These are phyloP conservation scores for Pseudochaenichthys georgianus DNA, from an alignment of 2,797 vertebrate species.

Conservation along the genomic window DNA sequence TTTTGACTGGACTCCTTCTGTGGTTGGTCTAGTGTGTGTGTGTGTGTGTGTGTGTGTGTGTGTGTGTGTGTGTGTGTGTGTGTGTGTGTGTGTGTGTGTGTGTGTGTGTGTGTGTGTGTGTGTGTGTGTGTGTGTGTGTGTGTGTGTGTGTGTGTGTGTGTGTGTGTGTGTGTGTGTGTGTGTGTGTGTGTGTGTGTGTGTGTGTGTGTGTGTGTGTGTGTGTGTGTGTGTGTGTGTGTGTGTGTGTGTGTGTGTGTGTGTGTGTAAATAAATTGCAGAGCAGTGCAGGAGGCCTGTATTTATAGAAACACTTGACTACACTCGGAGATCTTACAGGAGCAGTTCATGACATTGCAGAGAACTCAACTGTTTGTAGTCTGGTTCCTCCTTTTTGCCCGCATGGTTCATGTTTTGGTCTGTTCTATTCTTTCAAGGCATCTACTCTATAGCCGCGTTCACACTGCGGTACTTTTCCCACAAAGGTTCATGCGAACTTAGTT, in stretches of 20 bases:
- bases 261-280: conserved; percentile 62
- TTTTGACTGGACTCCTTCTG: no score
- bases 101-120: no score
- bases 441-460: background rate
- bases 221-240: conserved; percentile 27
- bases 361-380: conserved; percentile 12
- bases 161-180: background rate
- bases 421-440: conserved; percentile 1
- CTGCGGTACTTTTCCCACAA: no score
- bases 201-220: no score
- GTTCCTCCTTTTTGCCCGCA: conserved; percentile 14
- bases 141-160: no score
- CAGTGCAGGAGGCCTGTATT: conserved; percentile 78
- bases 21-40: no score
- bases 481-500: no score
- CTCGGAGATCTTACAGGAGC: conserved; percentile 69
- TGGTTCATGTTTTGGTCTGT: conserved; percentile 8
- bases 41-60: conserved; percentile 47
- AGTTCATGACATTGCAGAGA: conserved; percentile 44
- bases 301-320: conserved; percentile 83
- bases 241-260: no score
- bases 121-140: no score
- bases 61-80: no score
- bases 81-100: no score
- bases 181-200: conserved; percentile 25